These are phyloP conservation scores for Sarcoramphus papa DNA, from an alignment of 2,797 vertebrate species.

Conservation along the genomic window DNA sequence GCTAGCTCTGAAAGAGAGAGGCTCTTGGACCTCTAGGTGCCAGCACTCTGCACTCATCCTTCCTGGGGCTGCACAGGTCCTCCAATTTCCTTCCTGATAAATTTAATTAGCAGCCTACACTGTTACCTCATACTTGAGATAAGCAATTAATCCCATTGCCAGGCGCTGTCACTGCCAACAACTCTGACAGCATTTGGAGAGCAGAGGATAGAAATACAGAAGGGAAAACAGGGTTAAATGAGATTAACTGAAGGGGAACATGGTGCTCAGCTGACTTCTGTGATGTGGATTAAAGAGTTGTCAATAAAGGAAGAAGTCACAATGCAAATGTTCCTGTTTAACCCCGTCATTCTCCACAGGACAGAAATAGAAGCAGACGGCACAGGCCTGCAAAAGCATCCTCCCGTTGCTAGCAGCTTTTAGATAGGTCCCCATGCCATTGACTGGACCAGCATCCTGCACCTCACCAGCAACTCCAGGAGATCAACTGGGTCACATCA, in stretches of 20 bases:
- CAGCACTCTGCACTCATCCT: background rate
- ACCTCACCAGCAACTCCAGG: background rate
- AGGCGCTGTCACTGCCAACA: slow-evolving; percentile 55
- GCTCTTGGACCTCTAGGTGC: background rate
- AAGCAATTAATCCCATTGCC: slow-evolving; percentile 71
- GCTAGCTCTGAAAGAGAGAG: background rate
- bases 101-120: slow-evolving; percentile 69
- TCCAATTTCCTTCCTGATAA: slow-evolving; percentile 63
- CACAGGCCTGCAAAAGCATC: background rate
- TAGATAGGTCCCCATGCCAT: background rate
- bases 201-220: background rate
- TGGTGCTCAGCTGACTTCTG: background rate
- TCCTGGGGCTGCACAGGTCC: background rate
- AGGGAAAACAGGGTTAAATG: slow-evolving; percentile 24
- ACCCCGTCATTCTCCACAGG: background rate
- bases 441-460: background rate
- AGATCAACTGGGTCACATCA: background rate
- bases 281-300: background rate
- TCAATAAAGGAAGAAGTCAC: background rate
- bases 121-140: slow-evolving; percentile 61
- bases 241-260: slow-evolving; percentile 25
- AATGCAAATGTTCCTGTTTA: background rate
- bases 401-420: background rate
- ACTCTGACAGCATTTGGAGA: slow-evolving; percentile 41
- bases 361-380: background rate